Evolutionary conservation across 2,113 vertebrate genomes (phyloP), one percentile per base, ranked within the genome.

Genomic region (Notechis scutatus): DNA sequence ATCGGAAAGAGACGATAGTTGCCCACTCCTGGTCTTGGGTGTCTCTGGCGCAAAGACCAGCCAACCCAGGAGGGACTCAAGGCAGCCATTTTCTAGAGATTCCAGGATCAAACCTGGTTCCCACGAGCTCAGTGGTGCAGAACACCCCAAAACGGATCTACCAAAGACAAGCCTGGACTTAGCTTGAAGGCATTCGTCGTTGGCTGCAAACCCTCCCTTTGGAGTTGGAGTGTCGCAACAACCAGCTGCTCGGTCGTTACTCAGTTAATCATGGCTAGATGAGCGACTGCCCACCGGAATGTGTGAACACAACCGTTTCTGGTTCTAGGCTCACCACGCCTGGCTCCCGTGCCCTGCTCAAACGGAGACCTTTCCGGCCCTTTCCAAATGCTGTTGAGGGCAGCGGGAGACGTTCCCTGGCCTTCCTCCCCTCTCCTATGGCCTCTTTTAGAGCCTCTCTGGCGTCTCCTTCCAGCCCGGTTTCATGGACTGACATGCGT

Each of bases 401-500:
- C 4, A 45, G 39, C 2, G 12, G 0, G 6, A 15, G 6, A 42
- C 94, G 56, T 50, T 95, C 93, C 94, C 93, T 3, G 18, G 34
- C 74, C 34, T 12, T 4, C 10, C 3, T 0, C 64, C 1, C 24
- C 9, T 24, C 45, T 5, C 45, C 5, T 10, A 1, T 92, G 92
- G 96, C 95, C 94, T 91, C 24, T 89, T 90, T n/a, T 94, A 92
- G 92, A 95, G 96, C 94, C 96, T 92, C 45, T 85, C 91, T 21
- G 0, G 34, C 8, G 18, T 52, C 88, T 92, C 96, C 96, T 11
- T 12, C 74, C 18, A 5, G 11, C 26, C 10, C 10, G 96, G 96
- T 95, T 94, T 97, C 96, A 95, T 24, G 94, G 96, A 95, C 92
- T 93, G 94, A 24, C 81, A 29, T 3, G 26, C 29, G 5, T 34